Conservation (phyloP, 1,140 invertebrate genomes). For the Meloidogyne hapla region DNA sequence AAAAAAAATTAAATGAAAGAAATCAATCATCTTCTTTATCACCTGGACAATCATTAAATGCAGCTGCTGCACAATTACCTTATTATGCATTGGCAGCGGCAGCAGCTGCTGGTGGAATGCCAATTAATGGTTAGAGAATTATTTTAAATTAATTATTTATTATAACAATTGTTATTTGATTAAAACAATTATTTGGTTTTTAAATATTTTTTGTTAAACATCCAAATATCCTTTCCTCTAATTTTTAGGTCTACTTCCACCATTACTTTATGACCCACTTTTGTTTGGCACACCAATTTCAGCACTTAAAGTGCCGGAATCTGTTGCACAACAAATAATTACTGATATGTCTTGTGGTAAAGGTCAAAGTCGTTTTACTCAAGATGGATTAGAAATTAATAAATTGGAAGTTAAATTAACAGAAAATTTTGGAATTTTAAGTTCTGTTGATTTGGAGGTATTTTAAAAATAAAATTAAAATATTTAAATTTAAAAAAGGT, state of each 20-base stretch:
- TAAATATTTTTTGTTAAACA: not conserved
- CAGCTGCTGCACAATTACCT: constrained; percentile 41
- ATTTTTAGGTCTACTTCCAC: constrained; percentile 19
- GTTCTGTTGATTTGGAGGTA: constrained; percentile 39
- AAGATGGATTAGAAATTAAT: constrained; percentile 46
- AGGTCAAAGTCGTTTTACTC: constrained; percentile 49
- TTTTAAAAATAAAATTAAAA: not conserved
- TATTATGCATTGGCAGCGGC: constrained; percentile 52
- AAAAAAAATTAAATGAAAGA: not conserved
- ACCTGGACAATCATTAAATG: not conserved
- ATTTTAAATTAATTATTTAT: not conserved
- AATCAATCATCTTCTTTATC: not conserved
- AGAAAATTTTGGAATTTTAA: constrained; percentile 39
- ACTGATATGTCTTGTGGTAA: constrained; percentile 46
- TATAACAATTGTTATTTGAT: not conserved
- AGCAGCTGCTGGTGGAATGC: not conserved
- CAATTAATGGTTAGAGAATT: not conserved
- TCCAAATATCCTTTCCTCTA: constrained; percentile 18
- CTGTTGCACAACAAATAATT: constrained; percentile 53
- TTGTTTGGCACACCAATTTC: constrained; percentile 58
- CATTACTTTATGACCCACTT: constrained; percentile 48
- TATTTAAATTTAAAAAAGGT: constrained; percentile 46
- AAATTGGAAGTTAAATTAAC: constrained; percentile 38
- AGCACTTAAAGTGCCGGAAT: constrained; percentile 58
- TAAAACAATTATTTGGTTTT: not conserved